Conservation (phyloP, 2,113 vertebrate species). For the Strigops habroptila region DNA sequence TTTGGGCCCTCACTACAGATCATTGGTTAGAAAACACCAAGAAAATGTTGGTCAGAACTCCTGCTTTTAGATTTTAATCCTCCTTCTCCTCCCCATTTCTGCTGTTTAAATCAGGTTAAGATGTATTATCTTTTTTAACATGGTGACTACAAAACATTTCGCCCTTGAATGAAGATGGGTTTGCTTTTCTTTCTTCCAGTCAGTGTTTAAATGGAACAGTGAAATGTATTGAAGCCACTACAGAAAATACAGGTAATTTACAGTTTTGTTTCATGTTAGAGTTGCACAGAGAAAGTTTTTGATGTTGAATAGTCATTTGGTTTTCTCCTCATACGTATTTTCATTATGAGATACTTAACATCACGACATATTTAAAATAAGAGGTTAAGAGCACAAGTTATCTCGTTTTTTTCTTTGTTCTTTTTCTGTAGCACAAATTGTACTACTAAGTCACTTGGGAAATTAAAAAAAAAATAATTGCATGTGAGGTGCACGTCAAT, state of each 20-base stretch:
- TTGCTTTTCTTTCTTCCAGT: slow-evolving; percentile 65
- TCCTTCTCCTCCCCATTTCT: not conserved
- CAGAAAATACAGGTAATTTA: slow-evolving; percentile 71
- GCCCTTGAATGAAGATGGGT: not conserved
- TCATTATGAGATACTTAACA: not conserved
- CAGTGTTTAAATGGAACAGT: slow-evolving; percentile 81
- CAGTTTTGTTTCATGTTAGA: not conserved
- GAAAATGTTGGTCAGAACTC: not conserved
- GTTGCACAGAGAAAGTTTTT: not conserved
- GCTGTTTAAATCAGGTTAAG: not conserved
- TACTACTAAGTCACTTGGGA: not conserved
- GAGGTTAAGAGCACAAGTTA: not conserved
- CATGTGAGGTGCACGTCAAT: not conserved
- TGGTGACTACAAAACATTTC: not conserved
- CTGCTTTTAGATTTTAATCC: not conserved
- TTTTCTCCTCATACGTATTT: not conserved
- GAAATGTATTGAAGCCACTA: slow-evolving; percentile 71
- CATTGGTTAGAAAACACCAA: not conserved
- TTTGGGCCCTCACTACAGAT: not conserved
- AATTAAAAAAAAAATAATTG: not conserved
- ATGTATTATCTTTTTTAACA: not conserved
- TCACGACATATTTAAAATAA: not conserved
- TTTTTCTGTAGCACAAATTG: not conserved
- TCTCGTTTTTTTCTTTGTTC: not conserved
- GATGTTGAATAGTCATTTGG: not conserved